A percentile compares a stretch with the other conserved stretches of the same genome.
Conservation (phyloP, 1,140 invertebrate species). For the Euschistus heros region DNA sequence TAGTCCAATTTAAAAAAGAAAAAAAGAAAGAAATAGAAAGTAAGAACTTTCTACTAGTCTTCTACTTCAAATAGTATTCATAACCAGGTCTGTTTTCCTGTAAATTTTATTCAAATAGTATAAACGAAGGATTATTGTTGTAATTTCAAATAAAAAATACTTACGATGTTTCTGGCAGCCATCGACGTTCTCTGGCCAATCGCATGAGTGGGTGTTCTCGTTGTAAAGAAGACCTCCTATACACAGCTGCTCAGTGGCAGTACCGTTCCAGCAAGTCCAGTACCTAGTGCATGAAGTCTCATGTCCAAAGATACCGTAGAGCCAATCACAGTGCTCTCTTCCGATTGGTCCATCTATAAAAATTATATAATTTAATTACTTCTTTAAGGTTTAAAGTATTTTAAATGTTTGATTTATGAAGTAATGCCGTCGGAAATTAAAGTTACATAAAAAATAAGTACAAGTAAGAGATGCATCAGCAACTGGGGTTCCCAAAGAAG, state of each 20-base stretch:
- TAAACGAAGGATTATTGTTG: not conserved
- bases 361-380: not conserved
- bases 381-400: not conserved
- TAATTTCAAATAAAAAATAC: slow-evolving; percentile 34
- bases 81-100: no score
- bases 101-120: no score
- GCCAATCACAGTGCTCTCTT: slow-evolving; percentile 81
- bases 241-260: slow-evolving; percentile 83
- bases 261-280: slow-evolving; percentile 92
- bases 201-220: slow-evolving; percentile 77
- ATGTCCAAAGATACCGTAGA: slow-evolving; percentile 86
- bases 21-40: no score
- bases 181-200: slow-evolving; percentile 86
- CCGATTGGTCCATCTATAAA: slow-evolving; percentile 63
- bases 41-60: no score
- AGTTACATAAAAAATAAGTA: no score
- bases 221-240: slow-evolving; percentile 85
- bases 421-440: no score
- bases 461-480: no score
- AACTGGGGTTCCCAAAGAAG: no score
- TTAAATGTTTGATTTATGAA: no score
- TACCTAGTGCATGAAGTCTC: slow-evolving; percentile 85
- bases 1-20: no score
- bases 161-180: slow-evolving; percentile 90
- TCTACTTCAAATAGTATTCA: no score